A percentile compares a stretch with the other conserved stretches of the same genome.
These are phyloP conservation scores for Eidolon helvum DNA, from an alignment of 2,113 vertebrate genomes.

Conservation along the genomic window DNA sequence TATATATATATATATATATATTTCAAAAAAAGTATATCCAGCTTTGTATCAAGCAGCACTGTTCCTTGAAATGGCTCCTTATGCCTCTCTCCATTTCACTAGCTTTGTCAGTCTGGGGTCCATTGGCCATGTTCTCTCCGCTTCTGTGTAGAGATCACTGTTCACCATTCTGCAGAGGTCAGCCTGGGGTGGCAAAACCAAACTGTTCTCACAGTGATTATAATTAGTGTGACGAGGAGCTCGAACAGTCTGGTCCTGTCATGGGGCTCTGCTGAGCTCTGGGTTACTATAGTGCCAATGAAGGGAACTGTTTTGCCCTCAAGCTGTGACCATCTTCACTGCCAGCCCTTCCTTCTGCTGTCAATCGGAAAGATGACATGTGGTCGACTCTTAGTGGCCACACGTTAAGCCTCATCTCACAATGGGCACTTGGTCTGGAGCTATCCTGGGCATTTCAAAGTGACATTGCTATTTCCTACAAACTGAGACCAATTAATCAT, in stretches of 20 bases:
- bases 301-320: neutral
- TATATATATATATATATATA: neutral
- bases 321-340: conserved; percentile 29
- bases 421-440: neutral
- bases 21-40: neutral
- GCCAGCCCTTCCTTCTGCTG: neutral
- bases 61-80: neutral
- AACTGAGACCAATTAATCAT: conserved; percentile 49
- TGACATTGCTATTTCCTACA: conserved; percentile 42
- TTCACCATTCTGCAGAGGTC: neutral
- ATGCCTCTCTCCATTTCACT: neutral
- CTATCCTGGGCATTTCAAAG: neutral
- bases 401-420: conserved; percentile 40
- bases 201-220: neutral
- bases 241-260: neutral
- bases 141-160: fast-evolving
- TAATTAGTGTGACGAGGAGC: neutral
- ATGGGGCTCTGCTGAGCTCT: neutral
- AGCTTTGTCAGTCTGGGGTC: neutral
- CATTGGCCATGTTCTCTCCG: neutral
- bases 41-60: neutral
- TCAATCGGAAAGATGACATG: neutral
- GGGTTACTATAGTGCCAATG: neutral
- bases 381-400: neutral
- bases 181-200: neutral